Conservation (phyloP, 2,113 vertebrate species). For the Platycercus adscitus region DNA sequence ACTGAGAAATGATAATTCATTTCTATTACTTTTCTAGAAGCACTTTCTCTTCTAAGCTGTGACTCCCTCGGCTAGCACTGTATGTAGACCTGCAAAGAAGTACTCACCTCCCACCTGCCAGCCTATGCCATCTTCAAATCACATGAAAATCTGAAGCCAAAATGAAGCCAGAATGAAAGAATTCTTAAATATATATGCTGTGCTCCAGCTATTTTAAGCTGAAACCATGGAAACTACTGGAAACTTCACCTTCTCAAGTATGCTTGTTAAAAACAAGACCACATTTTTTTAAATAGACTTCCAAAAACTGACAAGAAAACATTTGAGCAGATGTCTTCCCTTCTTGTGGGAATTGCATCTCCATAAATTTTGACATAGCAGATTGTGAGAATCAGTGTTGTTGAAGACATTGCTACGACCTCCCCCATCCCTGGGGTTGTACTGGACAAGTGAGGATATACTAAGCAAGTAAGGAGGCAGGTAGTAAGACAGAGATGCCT, state of each 20-base stretch:
- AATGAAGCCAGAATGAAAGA: neutral
- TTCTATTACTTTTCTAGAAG: neutral
- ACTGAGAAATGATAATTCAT: neutral
- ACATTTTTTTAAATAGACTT: neutral
- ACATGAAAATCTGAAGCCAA: neutral
- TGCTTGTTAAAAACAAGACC: neutral
- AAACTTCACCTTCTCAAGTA: neutral
- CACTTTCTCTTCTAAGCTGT: neutral
- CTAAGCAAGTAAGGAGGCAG: neutral
- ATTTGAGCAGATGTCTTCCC: neutral
- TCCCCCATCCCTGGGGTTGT: neutral
- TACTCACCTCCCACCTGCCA: neutral
- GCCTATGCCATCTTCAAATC: neutral
- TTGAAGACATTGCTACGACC: neutral
- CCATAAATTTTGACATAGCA: neutral
- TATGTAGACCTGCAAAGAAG: neutral
- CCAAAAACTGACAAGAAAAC: neutral
- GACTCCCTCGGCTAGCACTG: neutral
- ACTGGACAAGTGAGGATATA: neutral
- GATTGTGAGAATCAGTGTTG: neutral
- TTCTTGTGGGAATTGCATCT: neutral
- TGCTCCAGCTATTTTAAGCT: neutral
- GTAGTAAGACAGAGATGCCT: neutral
- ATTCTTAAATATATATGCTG: neutral
- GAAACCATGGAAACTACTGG: slow-evolving; percentile 19